Base-by-base conservation (phyloP, 1,140 invertebrate genomes). In the Lepidurus arcticus region DNA sequence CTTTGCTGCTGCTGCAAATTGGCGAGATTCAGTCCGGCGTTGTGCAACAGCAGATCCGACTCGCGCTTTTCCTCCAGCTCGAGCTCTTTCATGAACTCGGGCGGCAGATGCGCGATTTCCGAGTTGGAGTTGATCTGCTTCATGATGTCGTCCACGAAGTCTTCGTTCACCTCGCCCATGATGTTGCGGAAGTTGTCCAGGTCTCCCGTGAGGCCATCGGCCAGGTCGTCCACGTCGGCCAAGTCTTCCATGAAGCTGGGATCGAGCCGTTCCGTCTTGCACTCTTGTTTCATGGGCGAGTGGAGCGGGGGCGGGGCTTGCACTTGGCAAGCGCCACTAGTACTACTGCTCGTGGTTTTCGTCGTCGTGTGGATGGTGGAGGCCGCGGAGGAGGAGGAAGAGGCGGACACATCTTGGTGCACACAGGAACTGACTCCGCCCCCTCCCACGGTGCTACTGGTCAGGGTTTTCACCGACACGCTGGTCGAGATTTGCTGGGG, bases 401-500 rank as follows among this genome's bases (percentile, higher is more conserved):
- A n/a, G 45, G 45, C 16, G 45, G 45, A 47, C 16, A 13, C 53
- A 16, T 65, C 53, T 21, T 13, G 16, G 16, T 65, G 53, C 16
- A 21, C 53, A 16, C 53, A 65, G 13, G 53, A 26, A 73, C 77
- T 73, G 21, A 84, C 87, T 84, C 92, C 91, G 82, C 91, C 45
- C 34, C 34, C 93, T 81, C 93, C 93, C 73, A 93, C 90, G 73
- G 92, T 92, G 4, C 92, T 90, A 82, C 94, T 94, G 44, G 93
- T 91, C 77, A 94, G 87, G 1, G 94, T 92, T 83, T 94, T 95
- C 45, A 96, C 93, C 8, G 93, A 95, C n/a, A 96, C 93, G 86
- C 95, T 95, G 73, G 94, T 95, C 43, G 93, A 34, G 34, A 94
- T 95, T 83, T 94, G 93, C 82, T 94, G 93, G n/a, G 92, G 90